phyloP scores from a whole-genome alignment of 2,113 vertebrate genomes.

The Mungos mungo region DNA sequence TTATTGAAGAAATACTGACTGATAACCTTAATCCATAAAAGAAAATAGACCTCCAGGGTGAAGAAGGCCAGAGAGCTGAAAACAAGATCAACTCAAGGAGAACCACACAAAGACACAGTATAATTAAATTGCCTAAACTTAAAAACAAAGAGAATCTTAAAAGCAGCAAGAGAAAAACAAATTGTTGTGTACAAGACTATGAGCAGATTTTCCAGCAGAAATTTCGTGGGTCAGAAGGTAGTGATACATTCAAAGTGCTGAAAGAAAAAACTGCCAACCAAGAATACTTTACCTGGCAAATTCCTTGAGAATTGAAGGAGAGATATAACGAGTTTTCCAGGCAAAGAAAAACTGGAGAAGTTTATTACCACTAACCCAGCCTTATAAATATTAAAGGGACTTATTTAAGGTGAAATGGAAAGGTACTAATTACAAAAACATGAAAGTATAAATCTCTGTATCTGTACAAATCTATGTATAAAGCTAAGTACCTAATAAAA shows the following conservation, averaged over 20 bases:
- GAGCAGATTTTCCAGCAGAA: background rate
- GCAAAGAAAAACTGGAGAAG: background rate
- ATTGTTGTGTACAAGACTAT: background rate
- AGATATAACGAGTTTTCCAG: background rate
- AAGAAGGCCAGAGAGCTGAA: background rate
- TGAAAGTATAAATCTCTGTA: background rate
- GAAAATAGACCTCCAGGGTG: background rate
- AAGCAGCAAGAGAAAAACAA: background rate
- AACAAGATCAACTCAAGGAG: too few relatives aligned
- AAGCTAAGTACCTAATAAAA: background rate
- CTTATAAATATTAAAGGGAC: background rate
- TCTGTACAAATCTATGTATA: background rate
- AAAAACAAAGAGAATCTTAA: background rate
- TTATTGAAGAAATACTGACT: background rate
- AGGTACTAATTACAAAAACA: background rate
- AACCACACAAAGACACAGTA: background rate
- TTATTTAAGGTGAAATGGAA: background rate
- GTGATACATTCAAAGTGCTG: background rate
- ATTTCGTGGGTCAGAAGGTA: background rate
- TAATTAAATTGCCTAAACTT: background rate
- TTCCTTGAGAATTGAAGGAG: background rate
- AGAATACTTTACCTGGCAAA: background rate
- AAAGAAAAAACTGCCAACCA: background rate
- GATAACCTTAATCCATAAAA: background rate
- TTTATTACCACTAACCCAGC: background rate